Evolutionary conservation across 2,113 vertebrate genomes (phyloP).

Genomic region (Panthera tigris): DNA sequence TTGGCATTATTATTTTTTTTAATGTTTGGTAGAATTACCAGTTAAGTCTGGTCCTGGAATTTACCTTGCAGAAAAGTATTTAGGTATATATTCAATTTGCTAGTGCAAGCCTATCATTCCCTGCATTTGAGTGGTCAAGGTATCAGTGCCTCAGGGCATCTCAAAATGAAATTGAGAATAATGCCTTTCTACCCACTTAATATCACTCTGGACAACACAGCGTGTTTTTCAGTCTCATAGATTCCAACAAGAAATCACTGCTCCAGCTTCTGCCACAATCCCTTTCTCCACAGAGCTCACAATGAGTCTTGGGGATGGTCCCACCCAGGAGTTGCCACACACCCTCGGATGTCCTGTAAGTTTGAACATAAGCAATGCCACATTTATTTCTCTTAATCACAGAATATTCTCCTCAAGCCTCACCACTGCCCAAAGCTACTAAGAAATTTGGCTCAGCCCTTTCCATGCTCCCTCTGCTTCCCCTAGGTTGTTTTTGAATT

Average conservation of each 20-base stretch:
- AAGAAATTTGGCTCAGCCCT: not conserved
- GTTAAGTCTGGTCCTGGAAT: too few species aligned
- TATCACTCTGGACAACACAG: too few species aligned
- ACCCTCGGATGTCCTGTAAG: not conserved
- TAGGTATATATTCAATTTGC: too few species aligned
- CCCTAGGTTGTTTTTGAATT: not conserved
- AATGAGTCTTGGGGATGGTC: not conserved
- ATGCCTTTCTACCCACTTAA: not conserved
- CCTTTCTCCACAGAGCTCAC: not conserved
- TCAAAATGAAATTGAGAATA: not conserved
- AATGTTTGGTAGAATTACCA: too few species aligned
- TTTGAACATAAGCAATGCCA: not conserved
- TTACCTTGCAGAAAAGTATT: too few species aligned
- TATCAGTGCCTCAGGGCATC: not conserved
- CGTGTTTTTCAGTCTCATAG: not conserved
- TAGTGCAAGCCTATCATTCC: not conserved
- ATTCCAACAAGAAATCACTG: not conserved
- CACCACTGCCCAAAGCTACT: not conserved
- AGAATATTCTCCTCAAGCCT: not conserved
- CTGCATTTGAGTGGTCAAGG: not conserved
- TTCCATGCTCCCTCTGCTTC: not conserved
- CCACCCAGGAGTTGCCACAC: not conserved
- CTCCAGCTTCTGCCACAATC: not conserved
- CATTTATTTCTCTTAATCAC: not conserved
- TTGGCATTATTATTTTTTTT: too few species aligned